A percentile compares a stretch with the other conserved stretches of the same genome.
phyloP scores from a whole-genome alignment of 30 jellyfish, hydroid and myxozoan genomes.

The Mastigias papua region DNA sequence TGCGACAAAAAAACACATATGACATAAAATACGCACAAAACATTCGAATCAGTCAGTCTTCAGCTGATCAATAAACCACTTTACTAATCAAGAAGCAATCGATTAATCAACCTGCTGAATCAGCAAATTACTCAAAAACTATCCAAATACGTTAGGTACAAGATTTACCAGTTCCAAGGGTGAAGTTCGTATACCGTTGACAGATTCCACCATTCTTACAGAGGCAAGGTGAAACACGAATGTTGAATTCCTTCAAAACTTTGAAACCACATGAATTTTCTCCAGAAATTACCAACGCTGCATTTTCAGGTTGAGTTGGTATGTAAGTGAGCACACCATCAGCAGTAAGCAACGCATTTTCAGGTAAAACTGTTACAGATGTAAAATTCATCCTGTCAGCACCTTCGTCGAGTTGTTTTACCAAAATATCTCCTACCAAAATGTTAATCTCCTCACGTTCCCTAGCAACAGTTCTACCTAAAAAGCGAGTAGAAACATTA shows the following conservation, averaged over 20 bases:
- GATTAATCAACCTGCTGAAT: not conserved
- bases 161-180: constrained; percentile 71
- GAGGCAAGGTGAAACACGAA: constrained; percentile 68
- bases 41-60: no score
- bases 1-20: no score
- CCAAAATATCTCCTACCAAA: constrained; percentile 64
- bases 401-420: constrained; percentile 62
- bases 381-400: constrained; percentile 48
- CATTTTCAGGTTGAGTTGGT: constrained; percentile 64
- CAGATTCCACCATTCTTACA: constrained; percentile 75
- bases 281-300: constrained; percentile 34
- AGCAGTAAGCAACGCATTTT: constrained; percentile 51
- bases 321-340: constrained; percentile 64
- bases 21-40: no score
- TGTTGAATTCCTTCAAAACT: constrained; percentile 31
- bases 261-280: constrained; percentile 51
- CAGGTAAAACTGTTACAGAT: constrained; percentile 55
- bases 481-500: not conserved
- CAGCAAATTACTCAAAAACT: not conserved
- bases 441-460: constrained; percentile 54
- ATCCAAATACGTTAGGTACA: not conserved
- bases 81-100: not conserved
- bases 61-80: not conserved
- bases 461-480: constrained; percentile 22
- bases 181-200: constrained; percentile 61